Evolutionary conservation across 2,113 vertebrate genomes (phyloP).

Genomic region (Lanius ludovicianus): DNA sequence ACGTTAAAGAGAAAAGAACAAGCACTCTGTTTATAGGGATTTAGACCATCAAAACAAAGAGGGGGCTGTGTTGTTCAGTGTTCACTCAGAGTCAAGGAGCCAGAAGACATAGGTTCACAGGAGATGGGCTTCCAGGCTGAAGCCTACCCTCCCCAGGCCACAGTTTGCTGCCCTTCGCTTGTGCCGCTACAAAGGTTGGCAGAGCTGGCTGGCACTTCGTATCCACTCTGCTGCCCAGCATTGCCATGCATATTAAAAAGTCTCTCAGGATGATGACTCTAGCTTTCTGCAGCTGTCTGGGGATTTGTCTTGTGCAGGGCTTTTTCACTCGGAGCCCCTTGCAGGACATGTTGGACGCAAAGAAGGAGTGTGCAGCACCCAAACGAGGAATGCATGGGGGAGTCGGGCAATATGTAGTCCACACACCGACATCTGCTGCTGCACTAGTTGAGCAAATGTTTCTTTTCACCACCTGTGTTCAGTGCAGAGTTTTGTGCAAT

Average conservation of each 20-base stretch:
- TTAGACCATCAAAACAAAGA: conserved; percentile 43
- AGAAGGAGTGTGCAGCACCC: neutral
- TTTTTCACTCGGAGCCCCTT: neutral
- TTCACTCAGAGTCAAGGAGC: neutral
- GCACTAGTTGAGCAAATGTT: neutral
- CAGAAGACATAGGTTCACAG: neutral
- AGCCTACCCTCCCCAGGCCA: neutral
- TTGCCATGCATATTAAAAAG: neutral
- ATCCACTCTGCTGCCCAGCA: neutral
- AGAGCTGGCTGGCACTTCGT: neutral
- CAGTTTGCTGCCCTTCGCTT: neutral
- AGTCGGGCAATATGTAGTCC: neutral
- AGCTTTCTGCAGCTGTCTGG: neutral
- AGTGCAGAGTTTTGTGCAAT: neutral
- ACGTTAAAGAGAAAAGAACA: conserved; percentile 61
- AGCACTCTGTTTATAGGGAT: conserved; percentile 55
- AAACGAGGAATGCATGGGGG: neutral
- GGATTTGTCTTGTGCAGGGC: neutral
- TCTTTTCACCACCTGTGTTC: neutral
- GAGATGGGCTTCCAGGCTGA: neutral
- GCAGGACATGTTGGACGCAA: neutral
- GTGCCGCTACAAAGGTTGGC: neutral
- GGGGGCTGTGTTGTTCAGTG: conserved; percentile 25
- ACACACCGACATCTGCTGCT: neutral
- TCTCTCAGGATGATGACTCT: neutral